Evolutionary conservation across 2,113 vertebrate species (phyloP).

Genomic region (Thalassarche chlororhynchos): DNA sequence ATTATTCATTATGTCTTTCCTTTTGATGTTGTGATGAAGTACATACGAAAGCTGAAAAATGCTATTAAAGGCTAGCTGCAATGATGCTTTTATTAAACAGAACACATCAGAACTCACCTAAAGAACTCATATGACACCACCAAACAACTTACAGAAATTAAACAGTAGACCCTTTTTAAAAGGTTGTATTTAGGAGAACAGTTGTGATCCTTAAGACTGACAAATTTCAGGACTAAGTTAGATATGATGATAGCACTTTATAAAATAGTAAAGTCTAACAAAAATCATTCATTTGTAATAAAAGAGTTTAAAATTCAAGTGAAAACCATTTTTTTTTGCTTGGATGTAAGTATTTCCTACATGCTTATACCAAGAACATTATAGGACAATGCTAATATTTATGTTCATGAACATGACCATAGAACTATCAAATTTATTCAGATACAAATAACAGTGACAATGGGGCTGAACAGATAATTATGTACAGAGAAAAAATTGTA

Average conservation of each 20-base stretch:
- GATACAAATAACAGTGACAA: background rate
- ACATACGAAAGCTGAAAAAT: background rate
- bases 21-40: background rate
- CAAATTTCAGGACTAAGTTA: background rate
- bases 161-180: background rate
- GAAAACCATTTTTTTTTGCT: rapidly evolving
- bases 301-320: background rate
- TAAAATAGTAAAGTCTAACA: background rate
- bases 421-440: background rate
- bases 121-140: background rate
- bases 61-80: background rate
- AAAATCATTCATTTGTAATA: background rate
- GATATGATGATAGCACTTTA: background rate
- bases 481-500: background rate
- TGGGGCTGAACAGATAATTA: background rate
- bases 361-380: background rate
- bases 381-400: background rate
- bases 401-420: background rate
- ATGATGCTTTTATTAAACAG: background rate
- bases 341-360: background rate
- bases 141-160: background rate
- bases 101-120: background rate
- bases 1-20: background rate
- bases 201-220: background rate
- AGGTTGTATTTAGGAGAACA: background rate